Conservation (phyloP, 2,888 invertebrate genomes). For the Subacronicta megacephala region DNA sequence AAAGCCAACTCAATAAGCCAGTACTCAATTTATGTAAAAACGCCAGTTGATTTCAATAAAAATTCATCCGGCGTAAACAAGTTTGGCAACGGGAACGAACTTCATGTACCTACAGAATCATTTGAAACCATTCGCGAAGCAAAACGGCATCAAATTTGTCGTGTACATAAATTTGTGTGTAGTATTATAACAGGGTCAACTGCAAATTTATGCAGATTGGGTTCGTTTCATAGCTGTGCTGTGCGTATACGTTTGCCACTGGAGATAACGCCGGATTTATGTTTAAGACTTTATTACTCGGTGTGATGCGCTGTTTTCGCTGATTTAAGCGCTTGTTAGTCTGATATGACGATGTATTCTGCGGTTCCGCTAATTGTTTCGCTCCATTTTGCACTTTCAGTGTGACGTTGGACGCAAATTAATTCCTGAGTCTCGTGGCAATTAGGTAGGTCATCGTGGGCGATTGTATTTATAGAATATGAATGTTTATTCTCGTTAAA, state of each 20-base stretch:
- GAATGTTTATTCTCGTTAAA: conserved; percentile 3
- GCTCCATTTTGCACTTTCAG: conserved; percentile 43
- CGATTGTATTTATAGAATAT: conserved; percentile 6
- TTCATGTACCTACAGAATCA: conserved; percentile 54
- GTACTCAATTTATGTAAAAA: conserved; percentile 58
- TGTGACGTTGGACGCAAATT: conserved; percentile 27
- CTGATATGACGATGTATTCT: conserved; percentile 50
- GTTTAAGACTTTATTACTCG: conserved; percentile 73
- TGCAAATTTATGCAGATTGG: conserved; percentile 85
- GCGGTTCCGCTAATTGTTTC: conserved; percentile 56
- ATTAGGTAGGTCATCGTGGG: conserved; percentile 15
- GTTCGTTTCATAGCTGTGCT: conserved; percentile 75
- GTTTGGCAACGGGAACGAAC: conserved; percentile 58
- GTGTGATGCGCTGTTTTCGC: conserved; percentile 56
- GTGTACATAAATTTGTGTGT: conserved; percentile 69
- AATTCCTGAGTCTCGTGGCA: conserved; percentile 27
- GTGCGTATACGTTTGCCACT: conserved; percentile 74
- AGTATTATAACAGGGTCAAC: conserved; percentile 77
- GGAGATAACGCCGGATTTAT: conserved; percentile 78
- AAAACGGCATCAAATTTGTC: conserved; percentile 67
- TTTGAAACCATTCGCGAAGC: conserved; percentile 61
- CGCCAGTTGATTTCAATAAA: conserved; percentile 58
- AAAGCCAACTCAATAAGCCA: conserved; percentile 53
- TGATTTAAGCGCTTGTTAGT: conserved; percentile 57
- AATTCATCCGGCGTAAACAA: conserved; percentile 57